These are phyloP conservation scores for Amphimedon queenslandica DNA, from an alignment of 37 sponge, comb jelly and placozoan species.

Conservation along the genomic window DNA sequence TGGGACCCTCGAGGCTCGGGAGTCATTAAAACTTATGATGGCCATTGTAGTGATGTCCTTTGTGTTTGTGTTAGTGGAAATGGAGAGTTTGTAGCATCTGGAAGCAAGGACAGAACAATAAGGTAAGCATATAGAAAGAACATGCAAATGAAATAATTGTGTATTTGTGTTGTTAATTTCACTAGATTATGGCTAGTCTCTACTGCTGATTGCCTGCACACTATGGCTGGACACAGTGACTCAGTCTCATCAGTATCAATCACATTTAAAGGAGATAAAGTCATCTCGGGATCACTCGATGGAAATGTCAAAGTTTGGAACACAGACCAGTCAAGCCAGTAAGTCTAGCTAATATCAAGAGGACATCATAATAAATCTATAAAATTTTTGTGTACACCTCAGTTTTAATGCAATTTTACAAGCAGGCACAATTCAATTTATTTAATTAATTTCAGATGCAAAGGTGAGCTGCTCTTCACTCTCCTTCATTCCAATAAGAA, in stretches of 20 bases:
- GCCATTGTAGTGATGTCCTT: conserved; percentile 53
- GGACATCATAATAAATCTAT: too few relatives aligned
- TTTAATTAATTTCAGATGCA: conserved; percentile 13
- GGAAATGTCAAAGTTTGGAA: conserved; percentile 68
- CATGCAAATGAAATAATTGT: neutral
- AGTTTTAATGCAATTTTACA: too few relatives aligned
- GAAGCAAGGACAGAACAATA: conserved; percentile 54
- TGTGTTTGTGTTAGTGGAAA: conserved; percentile 40
- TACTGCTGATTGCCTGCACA: conserved; percentile 19
- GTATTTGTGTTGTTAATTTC: neutral
- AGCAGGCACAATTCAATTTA: neutral
- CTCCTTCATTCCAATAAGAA: conserved; percentile 12
- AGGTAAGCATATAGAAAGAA: conserved; percentile 24
- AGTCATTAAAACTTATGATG: conserved; percentile 61
- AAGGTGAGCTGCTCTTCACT: conserved; percentile 60
- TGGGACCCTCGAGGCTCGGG: conserved; percentile 62
- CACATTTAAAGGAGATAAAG: conserved; percentile 45
- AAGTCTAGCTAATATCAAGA: too few relatives aligned
- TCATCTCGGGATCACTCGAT: conserved; percentile 58
- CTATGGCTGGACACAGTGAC: conserved; percentile 53
- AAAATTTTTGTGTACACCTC: too few relatives aligned
- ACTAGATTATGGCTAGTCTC: conserved; percentile 44
- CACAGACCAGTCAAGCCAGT: conserved; percentile 69
- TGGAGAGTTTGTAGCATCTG: conserved; percentile 59
- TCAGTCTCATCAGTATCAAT: conserved; percentile 55